Evolutionary conservation across 2,888 invertebrate genomes (phyloP), one percentile per base, ranked within the genome.

Genomic region (Drosophila parthenogenetica): DNA sequence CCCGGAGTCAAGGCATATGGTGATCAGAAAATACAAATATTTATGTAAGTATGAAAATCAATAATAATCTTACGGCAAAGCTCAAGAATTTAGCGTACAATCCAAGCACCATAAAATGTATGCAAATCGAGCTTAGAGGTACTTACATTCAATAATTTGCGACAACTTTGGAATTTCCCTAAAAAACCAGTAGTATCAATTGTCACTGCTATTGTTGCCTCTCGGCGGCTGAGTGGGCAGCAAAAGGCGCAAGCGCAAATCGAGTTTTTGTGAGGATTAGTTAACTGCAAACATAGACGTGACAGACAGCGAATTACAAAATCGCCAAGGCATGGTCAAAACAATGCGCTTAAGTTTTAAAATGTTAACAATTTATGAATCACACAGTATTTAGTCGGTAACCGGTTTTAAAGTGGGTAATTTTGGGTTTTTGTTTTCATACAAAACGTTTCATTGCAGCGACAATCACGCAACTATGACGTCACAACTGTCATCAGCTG

Each of bases 291-390:
- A 55, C 67, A 64, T 37, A 50, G 13, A 35, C 11, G 37, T 22
- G 35, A 14, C 35, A 8, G 35, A 40, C 51, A 35, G 17, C 16
- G 32, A 32, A 84, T 82, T 82, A 81, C 82, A 81, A 83, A 82
- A 83, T 85, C 80, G 70, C 64, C 71, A 69, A 73, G 62, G 81
- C 87, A 86, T 87, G 89, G 89, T 87, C 81, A 87, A 35, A 70
- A 59, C n/a, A 70, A 70, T 74, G 59, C 69, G 73, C 70, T 61
- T 68, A 66, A 60, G 69, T 64, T 59, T 64, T 76, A 66, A 83
- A 79, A 82, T 71, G 69, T 57, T 59, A 70, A 70, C 55, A 68
- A 65, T 73, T 63, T 71, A 81, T 88, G 83, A 84, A 84, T 86
- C 88, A 86, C 77, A 68, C 53, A 70, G 45, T 16, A 35, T 53